Evolutionary conservation across 1,140 invertebrate species (phyloP), one percentile per base, ranked within the genome.

Genomic region (Sycophila sp.): DNA sequence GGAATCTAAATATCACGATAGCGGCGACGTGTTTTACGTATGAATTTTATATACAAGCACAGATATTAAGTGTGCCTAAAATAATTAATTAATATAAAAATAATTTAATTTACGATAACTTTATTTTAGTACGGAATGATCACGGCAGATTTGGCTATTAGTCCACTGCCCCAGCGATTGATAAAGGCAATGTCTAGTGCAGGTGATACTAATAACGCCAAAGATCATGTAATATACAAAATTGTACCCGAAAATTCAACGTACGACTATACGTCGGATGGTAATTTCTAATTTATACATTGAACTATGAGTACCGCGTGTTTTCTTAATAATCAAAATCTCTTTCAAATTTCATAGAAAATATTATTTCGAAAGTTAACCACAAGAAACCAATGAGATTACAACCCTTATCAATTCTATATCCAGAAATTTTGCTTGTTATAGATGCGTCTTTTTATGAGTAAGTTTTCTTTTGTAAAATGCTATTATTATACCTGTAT

Each of bases 371-470:
- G 30, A 40, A 34, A 13, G 51, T 62, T 30, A 38, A 60, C 34
- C 15, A 17, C 19, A 36, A 60, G 3, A 40, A 42, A 28, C 17
- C 24, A 62, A 42, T 17, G 4, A 30, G 59, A 40, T n/a, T n/a
- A 22, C 11, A 63, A 17, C 49, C 58, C 10, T 13, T 63, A 4
- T 1, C 45, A 34, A 55, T 26, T 34, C 30, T 70, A 1, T 76
- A 76, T 60, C 69, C 67, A 22, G 72, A 73, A 51, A 34, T 72
- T 68, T 49, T 76, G 42, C 47, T 73, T 15, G 47, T 76, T 2
- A 63, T 65, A 36, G 74, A 76, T 56, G 68, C 68, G 30, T 47
- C 30, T 5, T 49, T 69, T 15, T 73, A 73, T 30, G 65, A 42
- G 67, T 72, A 38, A 71, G 42, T 42, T n/a, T 3, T 24, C 15